Evolutionary conservation across 2,888 invertebrate genomes (phyloP).

Genomic region (Philaethria dido): DNA sequence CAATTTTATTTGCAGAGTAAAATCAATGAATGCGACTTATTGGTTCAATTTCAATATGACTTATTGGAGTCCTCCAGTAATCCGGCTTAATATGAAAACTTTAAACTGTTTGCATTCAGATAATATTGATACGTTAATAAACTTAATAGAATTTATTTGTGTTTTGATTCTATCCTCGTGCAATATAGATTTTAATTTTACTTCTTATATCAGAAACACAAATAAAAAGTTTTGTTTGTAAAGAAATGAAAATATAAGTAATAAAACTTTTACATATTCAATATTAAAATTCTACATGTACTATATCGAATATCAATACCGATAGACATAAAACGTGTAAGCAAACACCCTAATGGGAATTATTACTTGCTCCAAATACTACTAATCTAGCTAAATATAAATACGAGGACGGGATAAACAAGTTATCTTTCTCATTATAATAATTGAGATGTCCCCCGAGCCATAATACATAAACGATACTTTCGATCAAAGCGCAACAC

Average conservation of each 20-base stretch:
- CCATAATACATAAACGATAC: constrained; percentile 31
- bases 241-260: too few species aligned
- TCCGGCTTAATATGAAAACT: constrained; percentile 10
- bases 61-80: constrained; percentile 3
- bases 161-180: not conserved
- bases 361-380: not conserved
- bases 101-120: constrained; percentile 7
- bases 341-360: too few species aligned
- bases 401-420: constrained; percentile 12
- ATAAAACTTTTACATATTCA: too few species aligned
- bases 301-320: too few species aligned
- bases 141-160: not conserved
- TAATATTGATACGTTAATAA: not conserved
- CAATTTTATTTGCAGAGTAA: constrained; percentile 7
- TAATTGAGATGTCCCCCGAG: constrained; percentile 55
- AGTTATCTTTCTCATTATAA: constrained; percentile 41
- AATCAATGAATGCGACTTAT: constrained; percentile 3
- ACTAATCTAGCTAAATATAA: too few species aligned
- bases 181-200: too few species aligned
- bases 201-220: too few species aligned
- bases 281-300: too few species aligned
- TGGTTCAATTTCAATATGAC: constrained; percentile 1
- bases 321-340: too few species aligned
- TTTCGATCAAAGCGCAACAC: constrained; percentile 43
- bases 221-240: too few species aligned